phyloP scores from a whole-genome alignment of 1,140 invertebrate species.

The Asbolus verrucosus region DNA sequence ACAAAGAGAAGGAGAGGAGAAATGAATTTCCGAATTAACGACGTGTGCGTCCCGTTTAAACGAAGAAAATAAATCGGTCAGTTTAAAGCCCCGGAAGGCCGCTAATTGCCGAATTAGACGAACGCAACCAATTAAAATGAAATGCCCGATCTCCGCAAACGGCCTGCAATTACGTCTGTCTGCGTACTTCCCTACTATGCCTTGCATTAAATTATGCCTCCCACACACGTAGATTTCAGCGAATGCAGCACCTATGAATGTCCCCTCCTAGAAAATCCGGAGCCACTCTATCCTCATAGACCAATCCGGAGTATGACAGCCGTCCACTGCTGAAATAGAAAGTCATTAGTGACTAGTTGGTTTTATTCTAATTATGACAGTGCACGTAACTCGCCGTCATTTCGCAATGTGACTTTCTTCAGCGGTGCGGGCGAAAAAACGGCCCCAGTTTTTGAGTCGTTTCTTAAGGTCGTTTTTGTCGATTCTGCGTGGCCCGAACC shows the following conservation, averaged over 20 bases:
- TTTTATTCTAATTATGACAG: constrained; percentile 8
- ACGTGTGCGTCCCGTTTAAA: constrained; percentile 1
- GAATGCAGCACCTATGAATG: constrained; percentile 46
- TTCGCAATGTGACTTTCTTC: no score
- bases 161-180: constrained; percentile 19
- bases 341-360: constrained; percentile 15
- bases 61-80: not conserved
- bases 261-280: constrained; percentile 42
- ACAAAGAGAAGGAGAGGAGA: no score
- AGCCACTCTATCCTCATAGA: constrained; percentile 39
- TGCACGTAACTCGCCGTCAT: no score
- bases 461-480: no score
- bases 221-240: constrained; percentile 42
- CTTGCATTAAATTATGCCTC: constrained; percentile 44
- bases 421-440: no score
- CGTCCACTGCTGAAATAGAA: constrained; percentile 27
- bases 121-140: constrained; percentile 6
- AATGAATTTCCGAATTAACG: constrained; percentile 26
- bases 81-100: constrained; percentile 7
- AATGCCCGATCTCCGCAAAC: constrained; percentile 1
- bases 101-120: no score
- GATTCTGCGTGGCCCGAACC: no score
- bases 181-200: constrained; percentile 32
- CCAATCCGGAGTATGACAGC: constrained; percentile 40
- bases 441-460: no score